A percentile compares a stretch with the other conserved stretches of the same genome.
Conservation (phyloP, 1,140 invertebrate species). For the Tenebrio molitor region DNA sequence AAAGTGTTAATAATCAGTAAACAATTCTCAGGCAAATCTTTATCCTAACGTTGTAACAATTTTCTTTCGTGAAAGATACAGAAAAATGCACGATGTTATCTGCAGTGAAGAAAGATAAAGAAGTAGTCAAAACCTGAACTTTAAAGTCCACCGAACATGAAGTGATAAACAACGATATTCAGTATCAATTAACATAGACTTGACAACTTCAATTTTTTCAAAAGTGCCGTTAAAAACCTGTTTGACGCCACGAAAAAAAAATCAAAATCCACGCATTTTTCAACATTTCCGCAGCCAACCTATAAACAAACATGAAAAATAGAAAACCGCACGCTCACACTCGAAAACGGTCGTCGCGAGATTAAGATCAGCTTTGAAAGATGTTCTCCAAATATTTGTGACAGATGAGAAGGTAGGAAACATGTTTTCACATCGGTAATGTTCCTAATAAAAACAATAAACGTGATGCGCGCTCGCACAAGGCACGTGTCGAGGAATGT, state of each 20-base stretch:
- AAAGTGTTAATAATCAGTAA: no score
- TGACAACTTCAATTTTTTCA: constrained; percentile 15
- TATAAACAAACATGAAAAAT: constrained; percentile 19
- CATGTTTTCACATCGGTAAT: not conserved
- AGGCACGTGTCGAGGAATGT: not conserved
- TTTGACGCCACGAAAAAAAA: not conserved
- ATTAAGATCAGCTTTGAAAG: constrained; percentile 12
- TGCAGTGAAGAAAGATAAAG: no score
- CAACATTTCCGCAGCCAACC: not conserved
- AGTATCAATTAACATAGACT: constrained; percentile 22
- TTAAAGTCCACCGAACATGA: no score
- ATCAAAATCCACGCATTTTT: not conserved
- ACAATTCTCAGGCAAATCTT: no score
- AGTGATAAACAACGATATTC: constrained; percentile 17
- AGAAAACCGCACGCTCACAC: constrained; percentile 11
- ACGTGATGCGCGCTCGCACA: not conserved
- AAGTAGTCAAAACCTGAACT: no score
- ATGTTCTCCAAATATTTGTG: not conserved
- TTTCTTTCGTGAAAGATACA: no score
- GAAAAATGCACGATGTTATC: no score
- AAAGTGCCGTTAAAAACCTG: not conserved
- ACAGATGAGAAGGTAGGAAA: constrained; percentile 19
- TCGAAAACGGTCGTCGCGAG: not conserved
- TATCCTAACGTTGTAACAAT: no score
- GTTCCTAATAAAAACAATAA: constrained; percentile 10